Evolutionary conservation across 2,888 invertebrate species (phyloP), one percentile per base, ranked within the genome.

Genomic region (Drosophila buzzatii): DNA sequence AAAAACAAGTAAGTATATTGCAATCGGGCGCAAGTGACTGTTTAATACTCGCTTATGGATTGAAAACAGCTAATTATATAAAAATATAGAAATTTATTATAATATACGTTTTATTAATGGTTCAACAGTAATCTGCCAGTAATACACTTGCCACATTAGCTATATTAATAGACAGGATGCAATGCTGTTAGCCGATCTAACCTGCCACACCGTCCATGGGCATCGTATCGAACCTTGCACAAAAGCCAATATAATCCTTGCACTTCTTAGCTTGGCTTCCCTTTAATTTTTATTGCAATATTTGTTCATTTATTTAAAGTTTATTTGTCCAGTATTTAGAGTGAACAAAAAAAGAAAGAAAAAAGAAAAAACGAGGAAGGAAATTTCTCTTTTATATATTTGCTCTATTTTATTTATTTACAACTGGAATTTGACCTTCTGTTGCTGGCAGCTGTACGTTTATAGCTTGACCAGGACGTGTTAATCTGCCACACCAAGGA

Each of bases 401-500:
- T 52, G 39, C 16, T 47, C 10, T 39, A 5, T 44, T 64, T 73
- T 62, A 71, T 67, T 79, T 61, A 59, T 44, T 60, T 63, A 47
- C 53, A 64, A 66, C 62, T 70, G 39, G 55, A 60, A 61, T 69
- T 75, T 84, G 84, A 86, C 84, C 87, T 86, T 84, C 82, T 70
- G 73, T 10, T 68, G 67, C 58, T 69, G 70, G 49, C 53, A 63
- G 55, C 49, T 35, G 53, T 27, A 68, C 59, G 52, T 39, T 67
- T 72, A 58, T 20, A 47, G 64, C 60, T 63, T 55, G 83, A 70
- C 77, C 81, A 61, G 85, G 68, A 89, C 90, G 90, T 85, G 83
- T 80, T 88, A 85, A 85, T 85, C 88, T 85, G 83, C 74, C 81
- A 80, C 83, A 85, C 74, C 67, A 73, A 80, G 85, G 85, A 89